Percentiles rank a stretch among this genome's conserved stretches.
These are phyloP conservation scores for Phocides pigmalion DNA, from an alignment of 1,140 invertebrate species.

Conservation along the genomic window DNA sequence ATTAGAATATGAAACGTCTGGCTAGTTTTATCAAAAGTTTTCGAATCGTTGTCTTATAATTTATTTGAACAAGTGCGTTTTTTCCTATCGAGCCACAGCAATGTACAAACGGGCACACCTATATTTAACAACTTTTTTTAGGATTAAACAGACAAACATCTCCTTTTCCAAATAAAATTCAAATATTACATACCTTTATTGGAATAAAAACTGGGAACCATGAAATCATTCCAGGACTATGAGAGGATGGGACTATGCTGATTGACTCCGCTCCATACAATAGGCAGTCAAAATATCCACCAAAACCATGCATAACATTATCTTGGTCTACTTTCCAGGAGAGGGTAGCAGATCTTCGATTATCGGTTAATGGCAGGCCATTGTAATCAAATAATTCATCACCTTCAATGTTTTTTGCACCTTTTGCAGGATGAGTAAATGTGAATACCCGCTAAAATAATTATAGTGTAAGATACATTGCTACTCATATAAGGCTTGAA, in stretches of 20 bases:
- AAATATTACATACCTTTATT: slow-evolving; percentile 85
- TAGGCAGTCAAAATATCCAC: slow-evolving; percentile 96
- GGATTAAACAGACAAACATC: too few relatives aligned
- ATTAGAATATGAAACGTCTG: too few relatives aligned
- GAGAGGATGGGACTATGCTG: slow-evolving; percentile 94
- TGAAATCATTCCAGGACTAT: slow-evolving; percentile 96
- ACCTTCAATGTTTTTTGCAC: slow-evolving; percentile 57
- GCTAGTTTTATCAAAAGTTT: too few relatives aligned
- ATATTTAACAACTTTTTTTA: too few relatives aligned
- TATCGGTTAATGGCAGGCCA: slow-evolving; percentile 88
- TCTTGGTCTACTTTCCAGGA: slow-evolving; percentile 90
- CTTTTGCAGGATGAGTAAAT: slow-evolving; percentile 91
- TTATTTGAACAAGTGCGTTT: too few relatives aligned
- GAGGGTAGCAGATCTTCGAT: slow-evolving; percentile 89
- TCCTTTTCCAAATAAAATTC: slow-evolving; percentile 2
- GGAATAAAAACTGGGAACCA: slow-evolving; percentile 99
- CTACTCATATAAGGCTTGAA: too few relatives aligned
- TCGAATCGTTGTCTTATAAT: too few relatives aligned
- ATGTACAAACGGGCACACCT: too few relatives aligned
- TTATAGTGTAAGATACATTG: background rate
- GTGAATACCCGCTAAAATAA: slow-evolving; percentile 88
- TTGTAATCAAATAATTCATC: slow-evolving; percentile 81
- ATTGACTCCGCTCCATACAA: slow-evolving; percentile 94
- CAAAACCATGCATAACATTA: slow-evolving; percentile 95
- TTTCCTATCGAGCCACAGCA: too few relatives aligned